phyloP scores from a whole-genome alignment of 2,113 vertebrate species.

The Tragulus kanchil region DNA sequence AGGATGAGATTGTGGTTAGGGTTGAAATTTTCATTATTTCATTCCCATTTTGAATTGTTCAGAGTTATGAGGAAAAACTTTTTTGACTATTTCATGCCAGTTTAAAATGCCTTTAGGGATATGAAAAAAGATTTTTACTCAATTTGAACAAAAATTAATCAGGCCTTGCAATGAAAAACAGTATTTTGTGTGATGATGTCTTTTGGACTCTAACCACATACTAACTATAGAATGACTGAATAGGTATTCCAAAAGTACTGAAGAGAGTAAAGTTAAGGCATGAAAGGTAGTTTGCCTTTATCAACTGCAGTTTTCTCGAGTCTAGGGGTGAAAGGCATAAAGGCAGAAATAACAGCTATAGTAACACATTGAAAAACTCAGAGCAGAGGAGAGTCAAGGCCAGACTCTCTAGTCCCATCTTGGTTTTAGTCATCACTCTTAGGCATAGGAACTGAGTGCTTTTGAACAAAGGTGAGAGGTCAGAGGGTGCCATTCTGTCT shows the following conservation, averaged over 20 bases:
- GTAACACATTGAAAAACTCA: not conserved
- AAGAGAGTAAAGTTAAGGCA: not conserved
- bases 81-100: slow-evolving; percentile 10
- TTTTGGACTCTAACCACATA: not conserved
- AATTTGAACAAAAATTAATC: slow-evolving; percentile 45
- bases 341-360: not conserved
- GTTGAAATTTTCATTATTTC: slow-evolving; percentile 56
- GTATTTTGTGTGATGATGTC: slow-evolving; percentile 1
- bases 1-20: not conserved
- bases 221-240: not conserved
- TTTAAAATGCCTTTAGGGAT: not conserved
- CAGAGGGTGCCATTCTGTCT: not conserved
- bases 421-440: not conserved
- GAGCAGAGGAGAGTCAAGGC: not conserved
- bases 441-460: not conserved
- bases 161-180: slow-evolving; percentile 44
- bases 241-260: not conserved
- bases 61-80: slow-evolving; percentile 19
- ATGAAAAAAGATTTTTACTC: slow-evolving; percentile 46
- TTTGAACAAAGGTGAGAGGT: not conserved
- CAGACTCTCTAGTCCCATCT: not conserved
- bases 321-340: not conserved
- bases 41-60: slow-evolving; percentile 44
- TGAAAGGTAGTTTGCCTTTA: not conserved
- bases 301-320: not conserved